Base-by-base conservation (phyloP, 2,888 invertebrate species). In the Tubulanus polymorphus region DNA sequence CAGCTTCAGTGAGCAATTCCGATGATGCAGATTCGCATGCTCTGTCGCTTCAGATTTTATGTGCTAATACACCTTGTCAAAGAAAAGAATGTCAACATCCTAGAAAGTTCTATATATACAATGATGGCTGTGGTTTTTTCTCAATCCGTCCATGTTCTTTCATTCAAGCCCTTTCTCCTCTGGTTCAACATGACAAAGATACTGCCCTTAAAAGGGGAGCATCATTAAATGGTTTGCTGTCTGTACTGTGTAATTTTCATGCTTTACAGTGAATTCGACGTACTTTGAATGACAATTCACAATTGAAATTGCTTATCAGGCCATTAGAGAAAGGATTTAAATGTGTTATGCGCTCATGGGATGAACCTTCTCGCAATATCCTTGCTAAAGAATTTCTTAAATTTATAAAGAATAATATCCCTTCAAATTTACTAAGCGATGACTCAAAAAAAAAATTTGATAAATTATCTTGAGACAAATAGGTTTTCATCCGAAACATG, bases 181-280 rank as follows among this genome's bases (percentile, higher is more conserved):
- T 15, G 12, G 35, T 53, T 8, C 53, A 53, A 25, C 53, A 53
- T 48, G 53, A 53, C 48, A 53, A 53, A 27, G 48, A 48, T 30
- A 12, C 6, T 48, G 27, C 53, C 8, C 46, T 47, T 26, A 48
- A 26, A 29, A 26, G 15, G 46, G 53, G 47, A 26, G 53, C 48
- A 23, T 15, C 28, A n/a, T 18, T 20, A 26, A 3, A 26, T 18
- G 48, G 48, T 28, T 29, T 53, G 1, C 3, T n/a, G 15, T 48
- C 53, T 3, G 28, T 29, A 26, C 23, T 53, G 15, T 53, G 53
- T 27, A 53, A 47, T 27, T 53, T 53, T 41, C 47, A 53, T 53
- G 15, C 48, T 15, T 48, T 53, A 29, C 47, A 53, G 23, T 29
- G 47, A 12, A 27, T 53, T 25, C 20, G 53, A 48, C 30, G 48